phyloP scores from a whole-genome alignment of 2,888 invertebrate genomes.

The Xylota segnis region DNA sequence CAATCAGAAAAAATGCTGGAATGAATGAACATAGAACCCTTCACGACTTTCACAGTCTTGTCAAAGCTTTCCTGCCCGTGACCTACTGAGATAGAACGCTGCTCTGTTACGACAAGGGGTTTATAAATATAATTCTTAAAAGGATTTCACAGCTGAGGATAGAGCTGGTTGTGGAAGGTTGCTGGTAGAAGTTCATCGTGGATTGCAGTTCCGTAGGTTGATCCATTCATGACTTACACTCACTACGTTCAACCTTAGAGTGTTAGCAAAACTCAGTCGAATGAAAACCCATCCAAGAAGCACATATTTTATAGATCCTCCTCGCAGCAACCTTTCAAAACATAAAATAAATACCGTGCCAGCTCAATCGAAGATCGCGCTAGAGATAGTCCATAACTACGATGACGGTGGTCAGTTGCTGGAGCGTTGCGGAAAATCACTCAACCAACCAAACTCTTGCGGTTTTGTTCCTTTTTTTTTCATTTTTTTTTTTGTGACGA shows the following conservation, averaged over 20 bases:
- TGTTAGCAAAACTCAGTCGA: not conserved
- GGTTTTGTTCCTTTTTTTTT: conserved; percentile 2
- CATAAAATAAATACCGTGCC: conserved; percentile 38
- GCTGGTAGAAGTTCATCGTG: no score
- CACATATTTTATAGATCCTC: conserved; percentile 19
- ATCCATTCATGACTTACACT: no score
- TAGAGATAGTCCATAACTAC: conserved; percentile 45
- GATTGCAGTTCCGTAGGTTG: no score
- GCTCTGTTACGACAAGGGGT: no score
- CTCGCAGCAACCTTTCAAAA: conserved; percentile 3
- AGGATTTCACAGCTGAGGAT: no score
- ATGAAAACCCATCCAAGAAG: not conserved
- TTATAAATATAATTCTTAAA: no score
- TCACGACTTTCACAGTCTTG: no score
- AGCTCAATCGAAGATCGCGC: conserved; percentile 50
- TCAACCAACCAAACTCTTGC: conserved; percentile 16
- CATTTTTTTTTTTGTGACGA: conserved; percentile 1
- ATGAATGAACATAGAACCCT: no score
- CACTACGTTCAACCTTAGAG: not conserved
- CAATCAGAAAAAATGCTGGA: no score
- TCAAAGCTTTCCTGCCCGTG: no score
- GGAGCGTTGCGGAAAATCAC: conserved; percentile 14
- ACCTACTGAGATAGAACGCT: no score
- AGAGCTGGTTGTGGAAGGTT: no score
- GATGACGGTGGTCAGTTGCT: conserved; percentile 29